Evolutionary conservation across 2,888 invertebrate genomes (phyloP).

Genomic region (Eulithis testata): DNA sequence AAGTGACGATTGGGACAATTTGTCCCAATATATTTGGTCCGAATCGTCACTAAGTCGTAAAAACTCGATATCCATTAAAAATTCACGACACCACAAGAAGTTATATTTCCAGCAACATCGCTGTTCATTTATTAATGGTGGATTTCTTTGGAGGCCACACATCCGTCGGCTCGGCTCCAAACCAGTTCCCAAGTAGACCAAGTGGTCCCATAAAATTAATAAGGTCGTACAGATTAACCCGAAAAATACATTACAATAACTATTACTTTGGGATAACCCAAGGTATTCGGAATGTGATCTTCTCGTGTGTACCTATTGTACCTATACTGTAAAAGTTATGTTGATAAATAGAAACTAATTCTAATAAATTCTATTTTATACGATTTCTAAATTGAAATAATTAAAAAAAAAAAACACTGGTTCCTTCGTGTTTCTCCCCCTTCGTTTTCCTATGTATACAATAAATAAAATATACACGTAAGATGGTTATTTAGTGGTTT

Average conservation of each 20-base stretch:
- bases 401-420: too few relatives aligned
- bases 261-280: conserved; percentile 1
- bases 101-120: conserved; percentile 23
- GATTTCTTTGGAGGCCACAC: conserved; percentile 46
- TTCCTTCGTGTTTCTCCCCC: too few relatives aligned
- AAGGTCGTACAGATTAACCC: conserved; percentile 65
- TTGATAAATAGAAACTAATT: too few relatives aligned
- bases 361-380: too few relatives aligned
- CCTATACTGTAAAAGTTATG: too few relatives aligned
- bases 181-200: conserved; percentile 70
- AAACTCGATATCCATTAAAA: not conserved
- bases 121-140: conserved; percentile 36
- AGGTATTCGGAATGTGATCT: not conserved
- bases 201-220: conserved; percentile 78
- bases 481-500: conserved; percentile 24
- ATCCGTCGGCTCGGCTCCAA: conserved; percentile 45
- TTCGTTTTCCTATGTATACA: not conserved
- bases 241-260: not conserved
- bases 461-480: not conserved
- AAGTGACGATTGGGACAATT: too few relatives aligned
- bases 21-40: too few relatives aligned
- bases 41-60: too few relatives aligned
- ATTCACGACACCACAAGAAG: conserved; percentile 21
- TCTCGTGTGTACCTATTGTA: too few relatives aligned
- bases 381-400: too few relatives aligned